Conservation (phyloP, 2,113 vertebrate genomes). For the Nothobranchius kuhntae region DNA sequence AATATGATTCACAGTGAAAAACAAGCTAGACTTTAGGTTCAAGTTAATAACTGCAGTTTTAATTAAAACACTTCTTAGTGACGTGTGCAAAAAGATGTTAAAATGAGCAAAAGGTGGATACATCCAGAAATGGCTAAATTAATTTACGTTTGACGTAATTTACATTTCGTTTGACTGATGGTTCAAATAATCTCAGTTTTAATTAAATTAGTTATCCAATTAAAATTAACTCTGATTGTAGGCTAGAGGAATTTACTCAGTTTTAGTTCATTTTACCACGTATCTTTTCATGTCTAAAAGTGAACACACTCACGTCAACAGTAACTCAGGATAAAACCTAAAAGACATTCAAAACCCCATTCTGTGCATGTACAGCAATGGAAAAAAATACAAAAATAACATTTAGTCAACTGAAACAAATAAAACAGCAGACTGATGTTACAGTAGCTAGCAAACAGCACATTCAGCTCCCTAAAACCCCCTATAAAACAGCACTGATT, state of each 20-base stretch:
- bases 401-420: not conserved
- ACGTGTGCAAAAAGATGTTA: constrained; percentile 45
- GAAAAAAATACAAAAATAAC: constrained; percentile 2
- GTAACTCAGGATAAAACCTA: constrained; percentile 21
- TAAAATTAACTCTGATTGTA: not conserved
- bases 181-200: too few species aligned
- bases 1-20: constrained; percentile 53
- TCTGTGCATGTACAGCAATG: constrained; percentile 27
- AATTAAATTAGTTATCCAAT: too few species aligned
- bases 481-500: constrained; percentile 8
- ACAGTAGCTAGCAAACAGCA: constrained; percentile 3
- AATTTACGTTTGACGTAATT: too few species aligned
- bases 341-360: constrained; percentile 18
- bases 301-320: constrained; percentile 5
- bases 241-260: constrained; percentile 1
- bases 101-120: constrained; percentile 19
- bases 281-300: too few species aligned
- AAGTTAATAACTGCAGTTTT: constrained; percentile 34
- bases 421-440: constrained; percentile 9
- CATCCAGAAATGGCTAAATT: constrained; percentile 4
- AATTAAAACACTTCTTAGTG: constrained; percentile 15
- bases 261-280: too few species aligned
- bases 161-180: too few species aligned
- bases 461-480: not conserved
- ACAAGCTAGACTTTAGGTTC: constrained; percentile 43